These are phyloP conservation scores for Aythya baeri DNA, from an alignment of 2,113 vertebrate species.

Conservation along the genomic window DNA sequence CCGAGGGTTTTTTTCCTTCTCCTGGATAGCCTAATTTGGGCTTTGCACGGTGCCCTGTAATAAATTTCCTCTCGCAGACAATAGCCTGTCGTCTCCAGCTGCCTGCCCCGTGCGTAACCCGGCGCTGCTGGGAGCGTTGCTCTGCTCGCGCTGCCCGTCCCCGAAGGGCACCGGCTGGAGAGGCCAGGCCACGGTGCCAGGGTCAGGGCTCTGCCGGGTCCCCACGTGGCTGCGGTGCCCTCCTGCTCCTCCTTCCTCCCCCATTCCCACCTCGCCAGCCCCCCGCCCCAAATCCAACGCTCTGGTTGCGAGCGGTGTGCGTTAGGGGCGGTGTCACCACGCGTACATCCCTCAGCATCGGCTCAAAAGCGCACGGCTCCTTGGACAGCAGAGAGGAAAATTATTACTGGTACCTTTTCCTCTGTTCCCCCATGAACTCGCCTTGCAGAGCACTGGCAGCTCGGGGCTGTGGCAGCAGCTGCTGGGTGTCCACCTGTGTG, in stretches of 20 bases:
- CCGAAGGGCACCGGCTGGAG: background rate
- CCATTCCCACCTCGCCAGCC: background rate
- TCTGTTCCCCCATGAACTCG: background rate
- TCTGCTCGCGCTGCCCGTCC: background rate
- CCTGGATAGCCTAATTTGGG: constrained; percentile 43
- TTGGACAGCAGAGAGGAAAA: background rate
- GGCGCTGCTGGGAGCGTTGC: background rate
- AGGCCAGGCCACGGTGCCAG: background rate
- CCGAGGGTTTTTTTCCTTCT: background rate
- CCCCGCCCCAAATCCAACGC: background rate
- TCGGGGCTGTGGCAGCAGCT: background rate
- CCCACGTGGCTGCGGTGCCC: background rate
- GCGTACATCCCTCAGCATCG: background rate
- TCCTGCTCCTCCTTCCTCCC: background rate
- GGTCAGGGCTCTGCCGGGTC: background rate
- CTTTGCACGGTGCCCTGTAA: constrained; percentile 26
- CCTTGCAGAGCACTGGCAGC: rapidly evolving
- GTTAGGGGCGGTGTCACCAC: rapidly evolving
- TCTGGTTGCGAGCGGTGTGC: rapidly evolving
- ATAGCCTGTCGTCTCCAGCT: background rate
- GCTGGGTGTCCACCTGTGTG: background rate
- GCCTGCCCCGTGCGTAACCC: constrained; percentile 9
- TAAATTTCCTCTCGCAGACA: constrained; percentile 46
- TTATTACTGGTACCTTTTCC: background rate
- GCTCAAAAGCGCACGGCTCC: background rate